Base-by-base conservation (phyloP, 2,797 vertebrate species). In the Allobates femoralis region DNA sequence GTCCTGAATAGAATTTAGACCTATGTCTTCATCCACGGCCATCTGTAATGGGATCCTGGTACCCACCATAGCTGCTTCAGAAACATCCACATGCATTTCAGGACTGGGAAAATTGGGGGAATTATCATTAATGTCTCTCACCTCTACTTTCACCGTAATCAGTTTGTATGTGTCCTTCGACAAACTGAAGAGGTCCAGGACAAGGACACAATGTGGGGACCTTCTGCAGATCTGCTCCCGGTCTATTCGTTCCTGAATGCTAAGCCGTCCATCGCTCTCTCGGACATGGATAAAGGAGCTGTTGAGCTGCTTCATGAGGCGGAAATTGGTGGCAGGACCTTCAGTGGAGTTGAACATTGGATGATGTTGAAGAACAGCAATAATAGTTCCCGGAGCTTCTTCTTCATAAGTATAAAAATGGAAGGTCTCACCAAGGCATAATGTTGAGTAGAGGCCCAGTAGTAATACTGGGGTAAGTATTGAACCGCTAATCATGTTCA, bases 1-100 rank as follows among this genome's bases (percentile, higher is more conserved):
- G 93, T 96, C 96, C 91, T 98, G 97, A 79, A 99, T 93, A 90
- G 95, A 95, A 89, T 96, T 95, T 0, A 90, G 91, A 0, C 95
- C 95, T 66, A 96, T 95, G 19, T 96, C 95, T 69, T 90, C 92
- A 85, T 96, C 95, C 5, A 95, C 89, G 0, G 95, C 95, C 0
- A 92, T 75, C 67, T 92, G 93, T 62, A 96, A 88, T 0, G 92
- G 93, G 80, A 96, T 94, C 1, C 94, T 91, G 0, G 95, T 93
- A 18, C 89, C 90, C 73, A 95, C 67, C 0, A 91, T 90, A 0
- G 93, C 91, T 0, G 92, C 94, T 74, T 96, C 95, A 30, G 92
- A 86, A 0, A 96, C 92, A 80, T 95, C 94, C 81, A 96, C 32
- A 0, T 32, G 23, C 0, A 94, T 95, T 82, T 94, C 91, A 81